Evolutionary conservation across 2,888 invertebrate species (phyloP).

Genomic region (Microplitis deprimator): DNA sequence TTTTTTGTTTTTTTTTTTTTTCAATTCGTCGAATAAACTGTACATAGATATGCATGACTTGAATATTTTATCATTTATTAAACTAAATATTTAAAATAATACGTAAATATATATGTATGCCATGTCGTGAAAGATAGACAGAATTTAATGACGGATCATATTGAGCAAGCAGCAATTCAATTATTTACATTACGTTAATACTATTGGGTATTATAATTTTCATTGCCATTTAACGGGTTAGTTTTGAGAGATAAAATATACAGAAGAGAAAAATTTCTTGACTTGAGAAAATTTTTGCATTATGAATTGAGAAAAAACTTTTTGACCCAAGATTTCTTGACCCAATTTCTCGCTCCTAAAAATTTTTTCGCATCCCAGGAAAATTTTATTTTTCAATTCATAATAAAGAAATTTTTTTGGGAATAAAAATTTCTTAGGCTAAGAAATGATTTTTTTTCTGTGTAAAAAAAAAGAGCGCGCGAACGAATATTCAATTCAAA

Average conservation of each 20-base stretch:
- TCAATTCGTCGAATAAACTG: neutral
- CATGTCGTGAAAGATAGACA: slow-evolving; percentile 2
- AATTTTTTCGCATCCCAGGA: too few relatives aligned
- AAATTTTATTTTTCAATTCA: too few relatives aligned
- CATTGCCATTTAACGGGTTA: slow-evolving; percentile 47
- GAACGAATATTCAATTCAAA: too few relatives aligned
- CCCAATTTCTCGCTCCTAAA: too few relatives aligned
- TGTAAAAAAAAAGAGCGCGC: too few relatives aligned
- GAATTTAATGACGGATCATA: slow-evolving; percentile 8
- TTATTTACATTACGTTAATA: neutral
- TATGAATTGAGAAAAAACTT: too few relatives aligned
- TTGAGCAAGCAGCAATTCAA: slow-evolving; percentile 11
- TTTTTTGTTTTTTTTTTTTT: too few relatives aligned
- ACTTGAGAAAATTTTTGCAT: too few relatives aligned
- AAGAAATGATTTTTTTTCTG: too few relatives aligned
- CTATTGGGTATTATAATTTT: slow-evolving; percentile 36
- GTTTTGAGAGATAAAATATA: slow-evolving; percentile 40
- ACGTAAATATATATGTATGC: neutral
- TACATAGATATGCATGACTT: neutral
- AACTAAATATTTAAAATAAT: neutral
- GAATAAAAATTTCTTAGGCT: too few relatives aligned
- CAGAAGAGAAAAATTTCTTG: neutral
- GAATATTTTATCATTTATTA: neutral
- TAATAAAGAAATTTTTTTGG: too few relatives aligned
- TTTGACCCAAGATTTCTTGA: too few relatives aligned